phyloP scores from a whole-genome alignment of 2,888 invertebrate genomes.

The Drosophila yooni region DNA sequence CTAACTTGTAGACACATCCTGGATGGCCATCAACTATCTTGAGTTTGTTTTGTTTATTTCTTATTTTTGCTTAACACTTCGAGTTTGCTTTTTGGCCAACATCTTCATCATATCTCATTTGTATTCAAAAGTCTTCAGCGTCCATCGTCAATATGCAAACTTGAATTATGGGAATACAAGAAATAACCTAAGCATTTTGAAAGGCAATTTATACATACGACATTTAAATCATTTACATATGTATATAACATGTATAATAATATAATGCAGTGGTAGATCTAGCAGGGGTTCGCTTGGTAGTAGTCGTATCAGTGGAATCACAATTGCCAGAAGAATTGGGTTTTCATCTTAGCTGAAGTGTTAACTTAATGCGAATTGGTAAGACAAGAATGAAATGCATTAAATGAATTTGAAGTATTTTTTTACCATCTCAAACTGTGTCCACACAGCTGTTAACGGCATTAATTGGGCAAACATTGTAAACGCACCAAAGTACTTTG shows the following conservation, averaged over 20 bases:
- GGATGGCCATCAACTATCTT: neutral
- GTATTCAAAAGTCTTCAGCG: neutral
- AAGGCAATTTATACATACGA: neutral
- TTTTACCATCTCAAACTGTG: neutral
- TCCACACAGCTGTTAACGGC: neutral
- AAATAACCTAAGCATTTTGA: too few species aligned
- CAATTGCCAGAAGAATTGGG: neutral
- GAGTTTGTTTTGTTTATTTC: too few species aligned
- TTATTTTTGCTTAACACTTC: neutral
- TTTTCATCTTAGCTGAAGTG: neutral
- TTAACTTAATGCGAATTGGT: neutral
- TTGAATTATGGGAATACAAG: too few species aligned
- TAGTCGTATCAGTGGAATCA: neutral
- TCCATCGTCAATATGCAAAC: too few species aligned
- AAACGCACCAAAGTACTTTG: neutral
- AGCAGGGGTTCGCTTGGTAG: neutral
- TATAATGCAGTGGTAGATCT: neutral
- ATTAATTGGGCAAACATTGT: too few species aligned
- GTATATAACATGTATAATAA: neutral
- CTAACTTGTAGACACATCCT: neutral
- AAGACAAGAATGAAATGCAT: neutral
- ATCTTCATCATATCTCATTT: neutral
- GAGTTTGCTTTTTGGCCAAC: neutral
- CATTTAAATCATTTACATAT: too few species aligned
- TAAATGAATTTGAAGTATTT: neutral